Evolutionary conservation across 1,140 invertebrate genomes (phyloP).

Genomic region (Drosophila hydei): DNA sequence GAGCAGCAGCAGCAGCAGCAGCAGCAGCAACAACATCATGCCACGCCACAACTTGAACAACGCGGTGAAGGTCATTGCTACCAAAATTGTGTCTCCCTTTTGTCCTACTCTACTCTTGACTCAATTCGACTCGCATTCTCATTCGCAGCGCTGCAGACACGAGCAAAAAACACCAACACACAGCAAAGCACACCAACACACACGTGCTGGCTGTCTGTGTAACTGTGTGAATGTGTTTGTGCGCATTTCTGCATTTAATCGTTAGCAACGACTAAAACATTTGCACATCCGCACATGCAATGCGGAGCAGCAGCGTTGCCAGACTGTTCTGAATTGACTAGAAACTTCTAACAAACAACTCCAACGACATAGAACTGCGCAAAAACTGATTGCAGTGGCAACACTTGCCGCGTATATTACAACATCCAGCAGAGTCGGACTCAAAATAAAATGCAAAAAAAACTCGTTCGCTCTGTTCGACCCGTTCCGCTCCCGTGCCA

Average conservation of each 20-base stretch:
- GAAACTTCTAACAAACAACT: background rate
- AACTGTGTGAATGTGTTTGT: constrained; percentile 10
- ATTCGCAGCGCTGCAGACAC: constrained; percentile 35
- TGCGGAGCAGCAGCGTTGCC: constrained; percentile 17
- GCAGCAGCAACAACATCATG: constrained; percentile 56
- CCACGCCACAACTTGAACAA: constrained; percentile 78
- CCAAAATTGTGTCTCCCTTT: constrained; percentile 84
- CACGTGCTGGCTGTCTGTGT: background rate
- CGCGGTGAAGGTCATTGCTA: constrained; percentile 84
- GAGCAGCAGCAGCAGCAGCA: constrained; percentile 37
- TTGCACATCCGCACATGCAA: constrained; percentile 10
- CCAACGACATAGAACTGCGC: background rate
- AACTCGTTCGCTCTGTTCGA: constrained; percentile 55
- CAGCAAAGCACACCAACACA: constrained; percentile 26
- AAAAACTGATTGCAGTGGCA: constrained; percentile 32
- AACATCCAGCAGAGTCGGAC: constrained; percentile 49
- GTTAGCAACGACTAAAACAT: constrained; percentile 20
- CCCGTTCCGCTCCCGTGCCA: constrained; percentile 60
- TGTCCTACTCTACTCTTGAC: constrained; percentile 77
- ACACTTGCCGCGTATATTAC: constrained; percentile 48
- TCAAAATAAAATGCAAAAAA: constrained; percentile 29
- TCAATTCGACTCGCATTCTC: constrained; percentile 55
- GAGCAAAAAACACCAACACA: constrained; percentile 16
- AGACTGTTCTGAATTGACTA: background rate
- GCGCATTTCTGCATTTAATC: constrained; percentile 35